Evolutionary conservation across 2,797 vertebrate species (phyloP), one percentile per base, ranked within the genome.

Genomic region (Spheniscus humboldti): DNA sequence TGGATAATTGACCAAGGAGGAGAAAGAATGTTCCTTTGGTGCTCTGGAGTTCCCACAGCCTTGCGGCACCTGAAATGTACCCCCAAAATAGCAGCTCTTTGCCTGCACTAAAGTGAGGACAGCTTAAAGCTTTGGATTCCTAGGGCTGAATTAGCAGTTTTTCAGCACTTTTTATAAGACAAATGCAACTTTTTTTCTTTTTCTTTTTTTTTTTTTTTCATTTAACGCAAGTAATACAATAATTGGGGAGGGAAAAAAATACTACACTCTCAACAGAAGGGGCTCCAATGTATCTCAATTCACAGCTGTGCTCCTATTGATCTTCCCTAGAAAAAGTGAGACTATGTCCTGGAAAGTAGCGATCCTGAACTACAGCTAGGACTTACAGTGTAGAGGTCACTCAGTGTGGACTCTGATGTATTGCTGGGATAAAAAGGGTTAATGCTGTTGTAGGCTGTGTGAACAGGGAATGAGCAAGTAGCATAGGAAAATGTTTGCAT

Each of bases 331-430:
- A 73, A 79, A 87, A 85, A 30, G 4, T 63, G 22, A 3, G 8
- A 30, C 14, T 33, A 3, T 39, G 8, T n/a, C 3, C 56, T 48
- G 35, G 35, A 83, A 90, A 90, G 11, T 15, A 59, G 13, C 0
- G 1, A 6, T 56, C 45, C 39, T 82, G 55, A 47, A 18, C 41
- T 73, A 9, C 22, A 52, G 8, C 9, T 90, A 47, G 33, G 47
- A 28, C 13, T 78, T 90, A 28, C 1, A 45, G 13, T 18, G 60
- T 37, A 73, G 47, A 27, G 15, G 5, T 63, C 35, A 37, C 27
- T 84, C 37, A 73, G 1, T 39, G 37, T 55, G 31, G 9, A 52
- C 11, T 55, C 8, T 0, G 1, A 8, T 4, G 4, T 27, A 39
- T 23, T 79, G 11, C 17, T 63, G 55, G 41, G 24, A 6, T 35